These are phyloP conservation scores for Zaprionus africanus DNA, from an alignment of 1,140 invertebrate species.

Conservation along the genomic window DNA sequence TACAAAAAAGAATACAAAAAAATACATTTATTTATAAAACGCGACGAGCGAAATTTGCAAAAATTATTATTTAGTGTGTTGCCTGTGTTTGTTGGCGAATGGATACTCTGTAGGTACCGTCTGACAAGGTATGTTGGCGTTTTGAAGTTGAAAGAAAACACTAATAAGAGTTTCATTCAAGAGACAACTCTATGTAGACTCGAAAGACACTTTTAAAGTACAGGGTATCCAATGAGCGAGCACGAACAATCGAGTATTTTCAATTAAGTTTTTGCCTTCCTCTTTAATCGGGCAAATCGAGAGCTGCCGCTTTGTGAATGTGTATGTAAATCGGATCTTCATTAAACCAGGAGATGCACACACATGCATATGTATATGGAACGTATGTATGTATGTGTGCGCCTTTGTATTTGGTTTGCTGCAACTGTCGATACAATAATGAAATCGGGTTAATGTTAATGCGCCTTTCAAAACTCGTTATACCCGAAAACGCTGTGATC, in stretches of 20 bases:
- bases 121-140: neutral
- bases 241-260: neutral
- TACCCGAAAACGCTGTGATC: slow-evolving; percentile 19
- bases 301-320: slow-evolving; percentile 4
- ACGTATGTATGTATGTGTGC: neutral
- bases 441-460: slow-evolving; percentile 78
- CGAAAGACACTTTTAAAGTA: neutral
- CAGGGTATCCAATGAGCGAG: neutral
- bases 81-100: slow-evolving; percentile 11
- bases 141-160: neutral
- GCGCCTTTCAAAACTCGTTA: slow-evolving; percentile 66
- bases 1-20: neutral
- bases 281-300: slow-evolving; percentile 5
- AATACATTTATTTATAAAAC: slow-evolving; percentile 30
- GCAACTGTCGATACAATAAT: slow-evolving; percentile 32
- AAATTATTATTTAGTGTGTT: slow-evolving; percentile 28
- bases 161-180: neutral
- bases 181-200: neutral
- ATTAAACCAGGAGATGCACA: neutral
- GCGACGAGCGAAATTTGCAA: slow-evolving; percentile 37
- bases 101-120: neutral
- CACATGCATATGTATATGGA: neutral
- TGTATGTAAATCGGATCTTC: slow-evolving; percentile 11
- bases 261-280: neutral
- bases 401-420: slow-evolving; percentile 1